phyloP scores from a whole-genome alignment of 1,140 invertebrate species.

The Himalopsyche phryganea region DNA sequence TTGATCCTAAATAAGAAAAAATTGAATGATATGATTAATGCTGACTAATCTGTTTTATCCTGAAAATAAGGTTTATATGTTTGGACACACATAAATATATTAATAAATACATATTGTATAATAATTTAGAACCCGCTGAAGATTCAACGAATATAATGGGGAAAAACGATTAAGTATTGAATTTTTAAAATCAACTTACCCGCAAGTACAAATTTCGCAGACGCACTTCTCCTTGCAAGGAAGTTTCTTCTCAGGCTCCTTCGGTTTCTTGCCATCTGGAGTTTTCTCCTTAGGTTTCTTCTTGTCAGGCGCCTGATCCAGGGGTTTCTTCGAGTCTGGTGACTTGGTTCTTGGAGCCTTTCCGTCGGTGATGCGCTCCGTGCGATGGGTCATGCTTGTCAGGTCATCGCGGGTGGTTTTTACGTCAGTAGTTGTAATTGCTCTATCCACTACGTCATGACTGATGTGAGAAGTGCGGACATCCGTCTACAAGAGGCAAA shows the following conservation, averaged over 20 bases:
- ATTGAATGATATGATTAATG: too few species aligned
- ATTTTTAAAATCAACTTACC: slow-evolving; percentile 62
- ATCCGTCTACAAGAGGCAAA: slow-evolving; percentile 45
- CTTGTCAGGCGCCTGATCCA: slow-evolving; percentile 13
- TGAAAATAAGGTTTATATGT: too few species aligned
- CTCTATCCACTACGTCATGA: slow-evolving; percentile 47
- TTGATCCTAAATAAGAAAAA: too few species aligned
- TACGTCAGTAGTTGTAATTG: slow-evolving; percentile 44
- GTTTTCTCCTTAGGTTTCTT: slow-evolving; percentile 28
- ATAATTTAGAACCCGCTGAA: too few species aligned
- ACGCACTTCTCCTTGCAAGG: slow-evolving; percentile 74
- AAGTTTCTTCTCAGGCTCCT: slow-evolving; percentile 27
- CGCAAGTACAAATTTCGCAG: slow-evolving; percentile 86
- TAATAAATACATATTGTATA: too few species aligned
- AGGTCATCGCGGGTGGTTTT: slow-evolving; percentile 48
- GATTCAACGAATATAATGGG: too few species aligned
- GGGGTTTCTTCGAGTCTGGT: slow-evolving; percentile 36
- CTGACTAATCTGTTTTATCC: too few species aligned
- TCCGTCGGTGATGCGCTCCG: slow-evolving; percentile 43
- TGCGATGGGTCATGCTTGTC: slow-evolving; percentile 46
- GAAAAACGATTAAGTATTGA: too few species aligned
- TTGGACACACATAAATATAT: too few species aligned
- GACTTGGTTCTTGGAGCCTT: slow-evolving; percentile 34
- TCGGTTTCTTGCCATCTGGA: slow-evolving; percentile 30
- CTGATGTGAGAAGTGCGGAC: slow-evolving; percentile 46